Conservation (phyloP, 2,888 invertebrate species). For the Archaeoteleia sp. region DNA sequence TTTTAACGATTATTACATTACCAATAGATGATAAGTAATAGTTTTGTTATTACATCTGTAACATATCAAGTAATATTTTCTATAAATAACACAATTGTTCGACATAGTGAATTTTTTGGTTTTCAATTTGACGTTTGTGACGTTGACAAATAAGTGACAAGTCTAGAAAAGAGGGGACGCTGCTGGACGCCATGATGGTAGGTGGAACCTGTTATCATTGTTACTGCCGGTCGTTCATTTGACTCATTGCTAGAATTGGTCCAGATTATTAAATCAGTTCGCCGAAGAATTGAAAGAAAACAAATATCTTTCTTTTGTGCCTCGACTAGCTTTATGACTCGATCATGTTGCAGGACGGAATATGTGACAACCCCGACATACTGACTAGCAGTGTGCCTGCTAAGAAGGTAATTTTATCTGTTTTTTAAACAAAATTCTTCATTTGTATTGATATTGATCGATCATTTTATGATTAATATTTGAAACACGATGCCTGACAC, state of each 20-base stretch:
- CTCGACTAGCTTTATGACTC: neutral
- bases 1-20: no score
- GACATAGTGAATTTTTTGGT: neutral
- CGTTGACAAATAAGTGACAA: slow-evolving; percentile 21
- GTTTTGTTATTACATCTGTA: no score
- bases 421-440: slow-evolving; percentile 5
- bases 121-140: slow-evolving; percentile 20
- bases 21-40: no score
- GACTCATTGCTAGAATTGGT: slow-evolving; percentile 29
- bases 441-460: neutral
- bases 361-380: slow-evolving; percentile 72
- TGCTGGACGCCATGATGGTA: slow-evolving; percentile 74
- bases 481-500: no score
- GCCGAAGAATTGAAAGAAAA: slow-evolving; percentile 10
- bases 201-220: slow-evolving; percentile 73
- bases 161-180: slow-evolving; percentile 57
- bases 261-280: slow-evolving; percentile 31
- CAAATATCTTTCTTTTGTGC: neutral
- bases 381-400: slow-evolving; percentile 68
- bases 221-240: slow-evolving; percentile 59
- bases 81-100: neutral
- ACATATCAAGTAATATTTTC: no score
- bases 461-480: neutral
- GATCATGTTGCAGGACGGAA: slow-evolving; percentile 73
- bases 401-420: slow-evolving; percentile 65